phyloP scores from a whole-genome alignment of 2,113 vertebrate species.

The Cephalopterus ornatus region DNA sequence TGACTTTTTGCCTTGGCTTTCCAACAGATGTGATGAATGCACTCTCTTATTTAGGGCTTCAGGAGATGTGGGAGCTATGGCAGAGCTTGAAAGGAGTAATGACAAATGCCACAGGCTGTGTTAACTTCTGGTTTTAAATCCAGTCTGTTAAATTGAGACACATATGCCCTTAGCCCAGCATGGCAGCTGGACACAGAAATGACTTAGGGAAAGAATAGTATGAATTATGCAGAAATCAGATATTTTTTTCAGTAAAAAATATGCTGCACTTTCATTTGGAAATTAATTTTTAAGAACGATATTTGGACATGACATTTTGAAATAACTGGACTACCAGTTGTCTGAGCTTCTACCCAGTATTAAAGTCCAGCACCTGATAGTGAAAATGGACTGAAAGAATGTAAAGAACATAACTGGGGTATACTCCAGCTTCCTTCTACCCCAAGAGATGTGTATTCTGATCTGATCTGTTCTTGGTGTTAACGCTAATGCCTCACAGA shows the following conservation, averaged over 20 bases:
- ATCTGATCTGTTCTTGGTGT: neutral
- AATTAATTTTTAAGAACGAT: neutral
- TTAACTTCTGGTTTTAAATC: neutral
- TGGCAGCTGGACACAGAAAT: neutral
- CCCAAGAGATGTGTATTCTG: neutral
- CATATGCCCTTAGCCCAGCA: neutral
- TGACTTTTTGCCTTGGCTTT: neutral
- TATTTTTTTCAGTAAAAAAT: neutral
- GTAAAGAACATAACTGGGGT: neutral
- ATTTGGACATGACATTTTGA: neutral
- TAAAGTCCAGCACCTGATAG: neutral
- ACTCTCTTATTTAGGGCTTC: neutral
- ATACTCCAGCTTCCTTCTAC: neutral
- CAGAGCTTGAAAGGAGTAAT: neutral
- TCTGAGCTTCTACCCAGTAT: neutral
- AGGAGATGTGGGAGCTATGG: neutral
- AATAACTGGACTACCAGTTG: neutral
- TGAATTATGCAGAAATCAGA: neutral
- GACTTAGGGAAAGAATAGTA: neutral
- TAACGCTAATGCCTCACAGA: neutral
- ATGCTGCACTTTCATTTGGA: neutral
- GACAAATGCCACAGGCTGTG: neutral
- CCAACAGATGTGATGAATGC: neutral
- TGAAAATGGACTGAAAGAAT: neutral
- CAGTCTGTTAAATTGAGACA: neutral